Percentiles rank a stretch among this genome's conserved stretches.
phyloP scores from a whole-genome alignment of 2,113 vertebrate species.

The Mesoclemmys tuberculata region DNA sequence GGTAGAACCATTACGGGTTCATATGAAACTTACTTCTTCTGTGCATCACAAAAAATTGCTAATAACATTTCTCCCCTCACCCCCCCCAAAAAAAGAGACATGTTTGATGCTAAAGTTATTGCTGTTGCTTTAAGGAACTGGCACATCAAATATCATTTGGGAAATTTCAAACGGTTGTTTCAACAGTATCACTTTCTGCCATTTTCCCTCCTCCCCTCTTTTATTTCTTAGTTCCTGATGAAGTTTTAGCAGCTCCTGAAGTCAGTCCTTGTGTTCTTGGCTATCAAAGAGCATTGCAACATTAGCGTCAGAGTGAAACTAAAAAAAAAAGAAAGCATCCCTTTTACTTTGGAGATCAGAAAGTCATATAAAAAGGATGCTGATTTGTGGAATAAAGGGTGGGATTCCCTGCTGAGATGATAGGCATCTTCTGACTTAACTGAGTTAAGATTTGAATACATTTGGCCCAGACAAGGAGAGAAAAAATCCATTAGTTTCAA shows the following conservation, averaged over 20 bases:
- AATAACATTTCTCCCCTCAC: conserved; percentile 43
- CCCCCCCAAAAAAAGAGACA: conserved; percentile 41
- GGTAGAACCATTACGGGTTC: conserved; percentile 55
- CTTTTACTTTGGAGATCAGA: conserved; percentile 83
- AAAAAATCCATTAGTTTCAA: conserved; percentile 85
- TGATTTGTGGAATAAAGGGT: conserved; percentile 83
- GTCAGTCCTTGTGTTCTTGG: conserved; percentile 80
- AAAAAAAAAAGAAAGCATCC: conserved; percentile 74
- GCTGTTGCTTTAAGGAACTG: conserved; percentile 73
- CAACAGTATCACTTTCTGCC: conserved; percentile 79
- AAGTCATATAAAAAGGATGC: conserved; percentile 82
- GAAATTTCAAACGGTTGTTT: conserved; percentile 81
- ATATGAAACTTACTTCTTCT: conserved; percentile 74
- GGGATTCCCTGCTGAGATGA: conserved; percentile 84
- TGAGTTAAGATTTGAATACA: conserved; percentile 85
- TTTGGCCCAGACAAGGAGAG: conserved; percentile 78
- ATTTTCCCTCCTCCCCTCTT: conserved; percentile 52
- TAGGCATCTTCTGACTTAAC: conserved; percentile 83
- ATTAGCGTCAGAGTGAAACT: conserved; percentile 78
- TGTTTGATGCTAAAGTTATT: conserved; percentile 79
- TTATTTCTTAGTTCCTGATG: conserved; percentile 75
- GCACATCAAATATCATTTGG: conserved; percentile 82
- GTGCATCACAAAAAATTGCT: conserved; percentile 53
- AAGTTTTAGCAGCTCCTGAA: conserved; percentile 82
- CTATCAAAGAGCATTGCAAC: conserved; percentile 82